phyloP scores from a whole-genome alignment of 2,113 vertebrate species.

The Crotalus helleri region DNA sequence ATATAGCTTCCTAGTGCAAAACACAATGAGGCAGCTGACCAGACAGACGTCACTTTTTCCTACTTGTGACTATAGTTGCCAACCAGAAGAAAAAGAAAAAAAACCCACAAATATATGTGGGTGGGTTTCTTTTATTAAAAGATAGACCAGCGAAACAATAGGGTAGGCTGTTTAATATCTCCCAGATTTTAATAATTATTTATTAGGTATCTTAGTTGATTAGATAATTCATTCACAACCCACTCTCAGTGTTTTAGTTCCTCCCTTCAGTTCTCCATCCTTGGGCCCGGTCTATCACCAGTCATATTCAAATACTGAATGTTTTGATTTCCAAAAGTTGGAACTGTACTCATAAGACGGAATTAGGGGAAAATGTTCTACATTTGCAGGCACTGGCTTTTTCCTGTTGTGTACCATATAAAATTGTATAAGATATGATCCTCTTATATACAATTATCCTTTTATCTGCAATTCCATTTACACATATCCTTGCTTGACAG shows the following conservation, averaged over 20 bases:
- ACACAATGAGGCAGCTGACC: not conserved
- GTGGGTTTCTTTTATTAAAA: not conserved
- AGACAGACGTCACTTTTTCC: not conserved
- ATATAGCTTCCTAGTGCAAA: constrained; percentile 13
- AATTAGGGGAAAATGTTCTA: not conserved
- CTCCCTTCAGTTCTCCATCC: not conserved
- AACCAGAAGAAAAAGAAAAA: not conserved
- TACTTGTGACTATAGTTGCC: not conserved
- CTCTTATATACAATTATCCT: not conserved
- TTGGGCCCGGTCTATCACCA: not conserved
- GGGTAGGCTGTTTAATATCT: not conserved
- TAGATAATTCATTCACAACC: not conserved
- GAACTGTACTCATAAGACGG: not conserved
- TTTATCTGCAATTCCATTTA: not conserved
- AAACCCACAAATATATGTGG: not conserved
- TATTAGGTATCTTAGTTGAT: not conserved
- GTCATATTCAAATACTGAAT: not conserved
- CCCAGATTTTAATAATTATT: not conserved
- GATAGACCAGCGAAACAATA: not conserved
- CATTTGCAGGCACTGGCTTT: not conserved
- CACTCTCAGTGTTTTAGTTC: not conserved
- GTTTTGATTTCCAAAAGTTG: not conserved
- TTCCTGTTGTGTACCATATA: not conserved
- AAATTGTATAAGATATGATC: not conserved
- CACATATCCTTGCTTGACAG: not conserved